A percentile compares a stretch with the other conserved stretches of the same genome.
These are phyloP conservation scores for Callopanchax toddi DNA, from an alignment of 2,113 vertebrate species.

Conservation along the genomic window DNA sequence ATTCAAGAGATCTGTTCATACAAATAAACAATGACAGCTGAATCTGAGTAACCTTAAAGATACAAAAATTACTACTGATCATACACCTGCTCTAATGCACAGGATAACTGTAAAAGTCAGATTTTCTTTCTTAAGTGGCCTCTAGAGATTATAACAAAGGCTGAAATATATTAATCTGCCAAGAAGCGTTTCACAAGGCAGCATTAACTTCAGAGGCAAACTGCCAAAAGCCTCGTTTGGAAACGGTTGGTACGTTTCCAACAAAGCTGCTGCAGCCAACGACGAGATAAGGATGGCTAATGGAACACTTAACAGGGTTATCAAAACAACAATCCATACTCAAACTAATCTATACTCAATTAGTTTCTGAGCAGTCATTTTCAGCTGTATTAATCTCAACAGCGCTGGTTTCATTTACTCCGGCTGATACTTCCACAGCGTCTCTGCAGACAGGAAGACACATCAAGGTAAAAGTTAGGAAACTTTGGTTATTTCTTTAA, in stretches of 20 bases:
- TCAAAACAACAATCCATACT: neutral
- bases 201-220: neutral
- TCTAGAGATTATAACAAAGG: neutral
- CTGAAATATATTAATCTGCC: neutral
- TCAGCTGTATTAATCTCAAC: neutral
- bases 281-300: neutral
- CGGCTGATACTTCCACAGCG: neutral
- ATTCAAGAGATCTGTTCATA: too few relatives aligned
- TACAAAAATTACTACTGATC: too few relatives aligned
- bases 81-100: neutral
- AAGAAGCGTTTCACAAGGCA: neutral
- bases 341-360: neutral
- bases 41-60: neutral
- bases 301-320: neutral
- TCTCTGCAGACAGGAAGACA: neutral
- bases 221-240: neutral
- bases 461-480: neutral
- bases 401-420: neutral
- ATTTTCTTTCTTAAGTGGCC: neutral
- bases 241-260: neutral
- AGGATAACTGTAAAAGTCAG: neutral
- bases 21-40: neutral
- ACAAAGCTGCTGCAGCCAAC: neutral
- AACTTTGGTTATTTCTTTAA: too few relatives aligned
- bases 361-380: neutral